phyloP scores from a whole-genome alignment of 53 echinoderm and acorn worm genomes.

The Echinometra lucunter region DNA sequence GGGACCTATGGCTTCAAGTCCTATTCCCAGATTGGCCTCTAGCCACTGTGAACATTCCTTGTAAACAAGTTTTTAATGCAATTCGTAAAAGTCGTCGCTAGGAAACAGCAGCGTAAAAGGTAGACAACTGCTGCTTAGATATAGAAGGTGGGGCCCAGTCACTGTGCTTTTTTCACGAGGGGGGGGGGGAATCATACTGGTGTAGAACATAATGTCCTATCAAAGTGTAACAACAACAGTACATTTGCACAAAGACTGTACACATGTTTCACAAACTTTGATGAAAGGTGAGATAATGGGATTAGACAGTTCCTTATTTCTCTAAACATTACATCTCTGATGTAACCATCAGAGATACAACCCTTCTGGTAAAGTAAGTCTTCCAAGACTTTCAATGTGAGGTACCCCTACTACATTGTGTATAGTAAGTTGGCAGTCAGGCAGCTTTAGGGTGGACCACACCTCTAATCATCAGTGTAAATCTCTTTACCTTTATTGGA shows the following conservation, averaged over 20 bases:
- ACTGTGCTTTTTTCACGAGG: neutral
- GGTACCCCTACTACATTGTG: too few species aligned
- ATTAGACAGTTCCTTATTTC: neutral
- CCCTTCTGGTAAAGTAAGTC: neutral
- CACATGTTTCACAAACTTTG: neutral
- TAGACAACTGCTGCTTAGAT: neutral
- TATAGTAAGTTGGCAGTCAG: too few species aligned
- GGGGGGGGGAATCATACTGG: too few species aligned
- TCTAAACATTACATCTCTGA: neutral
- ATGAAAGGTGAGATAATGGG: neutral
- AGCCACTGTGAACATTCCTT: neutral
- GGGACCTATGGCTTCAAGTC: neutral
- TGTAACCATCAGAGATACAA: neutral
- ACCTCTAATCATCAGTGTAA: too few species aligned
- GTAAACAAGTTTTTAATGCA: conserved; percentile 48
- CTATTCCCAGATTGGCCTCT: neutral
- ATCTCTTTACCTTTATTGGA: too few species aligned
- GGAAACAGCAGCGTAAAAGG: neutral
- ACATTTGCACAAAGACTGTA: neutral
- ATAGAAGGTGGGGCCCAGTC: neutral
- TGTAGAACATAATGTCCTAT: too few species aligned
- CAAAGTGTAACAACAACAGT: too few species aligned
- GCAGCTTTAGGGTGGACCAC: too few species aligned
- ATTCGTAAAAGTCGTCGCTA: conserved; percentile 27
- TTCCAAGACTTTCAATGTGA: too few species aligned